A percentile compares a stretch with the other conserved stretches of the same genome.
phyloP scores from a whole-genome alignment of 2,888 invertebrate genomes.

The Limnephilus lunatus region DNA sequence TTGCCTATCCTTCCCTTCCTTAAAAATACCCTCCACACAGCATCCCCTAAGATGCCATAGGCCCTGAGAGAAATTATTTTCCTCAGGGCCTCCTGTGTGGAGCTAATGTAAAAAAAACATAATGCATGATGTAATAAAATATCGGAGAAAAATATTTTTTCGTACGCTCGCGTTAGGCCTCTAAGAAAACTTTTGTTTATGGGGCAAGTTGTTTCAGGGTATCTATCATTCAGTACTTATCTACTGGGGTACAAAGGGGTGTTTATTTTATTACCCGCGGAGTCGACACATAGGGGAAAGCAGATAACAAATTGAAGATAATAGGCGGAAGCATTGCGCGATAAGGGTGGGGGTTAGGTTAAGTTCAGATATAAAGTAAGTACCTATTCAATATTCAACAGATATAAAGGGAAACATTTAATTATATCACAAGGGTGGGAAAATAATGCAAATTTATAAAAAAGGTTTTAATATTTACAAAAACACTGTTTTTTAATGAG shows the following conservation, averaged over 20 bases:
- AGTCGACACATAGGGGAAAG: neutral
- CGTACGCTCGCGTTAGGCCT: neutral
- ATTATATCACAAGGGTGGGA: neutral
- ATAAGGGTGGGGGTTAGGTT: neutral
- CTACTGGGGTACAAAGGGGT: neutral
- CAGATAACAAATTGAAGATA: neutral
- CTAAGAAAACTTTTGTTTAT: neutral
- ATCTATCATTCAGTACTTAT: neutral
- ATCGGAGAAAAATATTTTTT: neutral
- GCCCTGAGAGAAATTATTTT: too few species aligned
- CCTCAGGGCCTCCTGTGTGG: too few species aligned
- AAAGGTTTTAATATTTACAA: neutral
- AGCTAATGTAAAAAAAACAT: neutral
- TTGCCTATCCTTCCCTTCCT: too few species aligned
- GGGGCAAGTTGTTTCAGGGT: neutral
- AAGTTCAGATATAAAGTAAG: neutral
- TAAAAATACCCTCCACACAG: too few species aligned
- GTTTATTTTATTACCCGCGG: neutral
- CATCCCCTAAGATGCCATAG: too few species aligned
- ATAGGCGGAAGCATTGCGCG: neutral
- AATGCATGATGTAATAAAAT: neutral
- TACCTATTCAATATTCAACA: neutral
- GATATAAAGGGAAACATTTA: neutral
- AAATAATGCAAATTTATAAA: neutral
- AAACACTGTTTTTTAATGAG: too few species aligned